Base-by-base conservation (phyloP, 92 coral and sea anemone species). In the Phenganax marumi region DNA sequence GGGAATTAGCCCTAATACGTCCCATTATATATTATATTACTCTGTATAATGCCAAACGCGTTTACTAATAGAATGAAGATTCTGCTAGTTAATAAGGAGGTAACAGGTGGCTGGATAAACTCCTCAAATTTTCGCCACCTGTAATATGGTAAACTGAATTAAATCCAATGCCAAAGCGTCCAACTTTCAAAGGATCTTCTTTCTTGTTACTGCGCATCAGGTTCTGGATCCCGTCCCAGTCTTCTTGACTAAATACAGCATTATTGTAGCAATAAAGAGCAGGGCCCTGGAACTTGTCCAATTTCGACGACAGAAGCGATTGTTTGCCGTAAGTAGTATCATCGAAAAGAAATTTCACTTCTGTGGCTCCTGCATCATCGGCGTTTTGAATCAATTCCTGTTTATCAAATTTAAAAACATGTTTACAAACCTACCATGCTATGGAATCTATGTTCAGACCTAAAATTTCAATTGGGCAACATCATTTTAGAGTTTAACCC, bases 381-480 rank as follows among this genome's bases (percentile, higher is more conserved):
- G 97, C 99, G 78, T 96, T 96, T 84, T 96, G 99, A 84, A 96
- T 96, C 84, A 96, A 85, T 84, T 96, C 99, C 99, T 96, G 74
- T 26, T 1, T 6, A 24, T 7, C n/a, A 13, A 80, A 21, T 22
- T 49, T 24, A 16, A 50, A 72, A 39, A 12, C 10, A n/a, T 14
- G 7, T 56, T 14, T 56, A 14, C 63, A 56, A 14, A 14, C 43
- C 43, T 33, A 33, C 3, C 43, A 33, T 33, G 43, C 43, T 1
- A 33, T 33, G 43, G 43, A 33, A 1, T 33, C 43, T 33, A 1
- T 33, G 43, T 33, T 33, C 43, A 33, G 43, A 33, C 43, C 43
- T 33, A 33, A 33, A 33, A 33, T 33, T 33, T 33, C 5, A 33
- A 33, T 33, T 5, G 43, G 5, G 43, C 5, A 33, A 33, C 43